These are phyloP conservation scores for Melopsittacus undulatus DNA, from an alignment of 2,797 vertebrate genomes.

Conservation along the genomic window DNA sequence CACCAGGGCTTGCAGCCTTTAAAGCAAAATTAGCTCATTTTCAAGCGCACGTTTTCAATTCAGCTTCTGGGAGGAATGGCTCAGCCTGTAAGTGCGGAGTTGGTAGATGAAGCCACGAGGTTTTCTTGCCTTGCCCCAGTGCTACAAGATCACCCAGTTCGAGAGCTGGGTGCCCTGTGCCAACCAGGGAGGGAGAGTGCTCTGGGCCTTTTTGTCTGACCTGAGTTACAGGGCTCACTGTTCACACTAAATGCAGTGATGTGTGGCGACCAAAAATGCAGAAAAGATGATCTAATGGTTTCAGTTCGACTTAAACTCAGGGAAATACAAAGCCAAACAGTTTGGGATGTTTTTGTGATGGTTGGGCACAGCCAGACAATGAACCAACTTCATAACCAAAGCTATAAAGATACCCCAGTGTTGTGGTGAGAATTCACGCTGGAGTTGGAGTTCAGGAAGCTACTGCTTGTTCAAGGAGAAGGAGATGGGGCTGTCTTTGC, in stretches of 20 bases:
- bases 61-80: background rate
- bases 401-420: background rate
- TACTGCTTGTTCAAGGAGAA: background rate
- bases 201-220: background rate
- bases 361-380: background rate
- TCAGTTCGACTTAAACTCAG: background rate
- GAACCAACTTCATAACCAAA: background rate
- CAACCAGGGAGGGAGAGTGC: background rate
- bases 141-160: fast-evolving
- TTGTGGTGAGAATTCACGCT: fast-evolving
- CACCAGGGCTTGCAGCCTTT: background rate
- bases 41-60: fast-evolving
- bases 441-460: background rate
- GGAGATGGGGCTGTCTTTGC: background rate
- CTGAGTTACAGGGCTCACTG: fast-evolving
- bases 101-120: background rate
- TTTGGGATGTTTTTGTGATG: background rate
- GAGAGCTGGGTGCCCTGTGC: background rate
- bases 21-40: background rate
- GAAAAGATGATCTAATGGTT: background rate
- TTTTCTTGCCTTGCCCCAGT: background rate
- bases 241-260: background rate
- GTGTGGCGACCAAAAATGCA: background rate
- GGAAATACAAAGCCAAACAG: background rate
- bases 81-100: background rate